Evolutionary conservation across 2,113 vertebrate species (phyloP).

Genomic region (Cephalopholis sonnerati): DNA sequence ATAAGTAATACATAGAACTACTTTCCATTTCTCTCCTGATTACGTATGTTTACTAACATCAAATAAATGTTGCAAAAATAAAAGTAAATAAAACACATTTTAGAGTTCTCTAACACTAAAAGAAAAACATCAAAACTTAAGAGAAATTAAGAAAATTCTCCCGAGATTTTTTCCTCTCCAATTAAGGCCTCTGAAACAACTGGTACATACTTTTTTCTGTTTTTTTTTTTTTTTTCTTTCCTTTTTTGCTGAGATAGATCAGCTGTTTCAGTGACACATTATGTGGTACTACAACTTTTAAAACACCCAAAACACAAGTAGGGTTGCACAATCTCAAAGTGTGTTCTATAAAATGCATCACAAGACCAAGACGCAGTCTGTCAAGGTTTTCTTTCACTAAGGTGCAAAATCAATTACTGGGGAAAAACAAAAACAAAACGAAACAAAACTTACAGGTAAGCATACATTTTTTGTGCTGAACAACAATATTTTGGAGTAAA

Average conservation of each 20-base stretch:
- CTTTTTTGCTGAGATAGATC: slow-evolving; percentile 48
- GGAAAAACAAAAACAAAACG: slow-evolving; percentile 20
- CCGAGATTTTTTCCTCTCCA: slow-evolving; percentile 63
- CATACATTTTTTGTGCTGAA: slow-evolving; percentile 84
- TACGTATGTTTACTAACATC: slow-evolving; percentile 67
- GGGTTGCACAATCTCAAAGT: slow-evolving; percentile 91
- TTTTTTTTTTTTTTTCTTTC: background rate
- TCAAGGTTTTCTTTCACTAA: slow-evolving; percentile 86
- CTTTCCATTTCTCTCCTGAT: slow-evolving; percentile 70
- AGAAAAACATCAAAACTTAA: slow-evolving; percentile 58
- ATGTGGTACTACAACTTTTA: slow-evolving; percentile 83
- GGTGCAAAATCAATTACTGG: slow-evolving; percentile 83
- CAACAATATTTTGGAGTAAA: slow-evolving; percentile 82
- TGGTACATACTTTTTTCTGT: slow-evolving; percentile 36
- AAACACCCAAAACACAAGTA: slow-evolving; percentile 92
- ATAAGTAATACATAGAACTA: slow-evolving; percentile 71
- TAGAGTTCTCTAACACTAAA: slow-evolving; percentile 78
- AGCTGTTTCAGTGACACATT: slow-evolving; percentile 78
- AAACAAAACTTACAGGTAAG: slow-evolving; percentile 77
- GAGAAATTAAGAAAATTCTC: slow-evolving; percentile 77
- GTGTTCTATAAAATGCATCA: slow-evolving; percentile 92
- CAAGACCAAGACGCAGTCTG: slow-evolving; percentile 90
- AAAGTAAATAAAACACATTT: slow-evolving; percentile 75
- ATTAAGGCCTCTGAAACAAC: slow-evolving; percentile 82
- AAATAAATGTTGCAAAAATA: slow-evolving; percentile 78